Percentiles rank a stretch among this genome's conserved stretches.
Conservation (phyloP, 2,797 vertebrate genomes). For the Enteromius thamalakanensis region DNA sequence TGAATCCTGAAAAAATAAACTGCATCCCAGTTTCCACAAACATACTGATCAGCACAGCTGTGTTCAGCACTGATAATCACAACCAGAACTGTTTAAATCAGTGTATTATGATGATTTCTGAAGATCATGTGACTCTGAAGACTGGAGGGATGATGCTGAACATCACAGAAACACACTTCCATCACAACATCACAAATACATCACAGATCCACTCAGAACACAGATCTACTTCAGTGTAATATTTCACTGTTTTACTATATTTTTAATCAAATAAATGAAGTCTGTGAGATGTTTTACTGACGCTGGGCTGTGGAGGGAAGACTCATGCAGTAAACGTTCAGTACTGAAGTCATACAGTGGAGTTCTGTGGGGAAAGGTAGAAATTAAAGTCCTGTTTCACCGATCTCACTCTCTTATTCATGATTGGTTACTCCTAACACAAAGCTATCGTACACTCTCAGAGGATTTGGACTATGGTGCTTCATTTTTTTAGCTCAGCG, state of each 20-base stretch:
- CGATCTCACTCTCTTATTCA: not conserved
- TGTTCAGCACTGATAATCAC: not conserved
- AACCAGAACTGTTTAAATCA: not conserved
- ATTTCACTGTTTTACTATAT: not conserved
- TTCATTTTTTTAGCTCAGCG: not conserved
- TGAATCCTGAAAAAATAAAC: not conserved
- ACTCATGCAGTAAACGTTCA: not conserved
- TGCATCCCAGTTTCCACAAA: not conserved
- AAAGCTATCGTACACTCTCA: not conserved
- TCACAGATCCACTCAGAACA: no score
- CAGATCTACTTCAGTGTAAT: not conserved
- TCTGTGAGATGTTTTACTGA: not conserved
- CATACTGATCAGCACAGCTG: not conserved
- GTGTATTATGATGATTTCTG: not conserved
- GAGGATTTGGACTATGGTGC: not conserved
- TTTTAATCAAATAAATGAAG: not conserved
- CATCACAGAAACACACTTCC: not conserved
- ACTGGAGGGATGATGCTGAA: not conserved
- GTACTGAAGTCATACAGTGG: not conserved
- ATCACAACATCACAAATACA: no score
- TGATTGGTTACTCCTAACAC: not conserved
- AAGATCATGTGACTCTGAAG: not conserved
- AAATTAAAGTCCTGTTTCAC: not conserved
- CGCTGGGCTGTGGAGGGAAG: not conserved
- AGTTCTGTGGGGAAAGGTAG: not conserved